phyloP scores from a whole-genome alignment of 2,888 invertebrate species.

The Ommatoiulus sabulosus region DNA sequence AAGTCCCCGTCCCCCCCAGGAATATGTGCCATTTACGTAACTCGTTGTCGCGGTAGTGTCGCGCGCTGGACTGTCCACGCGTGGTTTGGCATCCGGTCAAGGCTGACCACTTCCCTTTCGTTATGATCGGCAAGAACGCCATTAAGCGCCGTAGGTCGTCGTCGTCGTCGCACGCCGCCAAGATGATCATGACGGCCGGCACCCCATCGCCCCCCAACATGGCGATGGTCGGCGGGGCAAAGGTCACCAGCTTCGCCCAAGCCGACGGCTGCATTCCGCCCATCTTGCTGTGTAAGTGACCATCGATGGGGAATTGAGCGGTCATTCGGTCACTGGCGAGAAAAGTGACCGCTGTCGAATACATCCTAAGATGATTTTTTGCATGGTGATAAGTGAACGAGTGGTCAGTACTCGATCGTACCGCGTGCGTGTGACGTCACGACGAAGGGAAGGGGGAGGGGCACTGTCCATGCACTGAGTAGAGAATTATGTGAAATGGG shows the following conservation, averaged over 20 bases:
- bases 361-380: background rate
- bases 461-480: too few species aligned
- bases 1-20: background rate
- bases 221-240: slow-evolving; percentile 16
- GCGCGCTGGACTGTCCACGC: background rate
- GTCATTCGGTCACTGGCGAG: background rate
- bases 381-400: background rate
- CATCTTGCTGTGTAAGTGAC: slow-evolving; percentile 49
- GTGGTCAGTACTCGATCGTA: background rate
- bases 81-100: too few species aligned
- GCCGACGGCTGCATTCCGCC: slow-evolving; percentile 48
- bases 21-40: background rate
- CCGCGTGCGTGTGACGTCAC: background rate
- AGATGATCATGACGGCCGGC: slow-evolving; percentile 31
- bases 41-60: background rate
- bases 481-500: too few species aligned
- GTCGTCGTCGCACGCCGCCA: background rate
- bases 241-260: slow-evolving; percentile 18
- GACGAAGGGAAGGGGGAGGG: too few species aligned
- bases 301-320: too few species aligned
- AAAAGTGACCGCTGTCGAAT: background rate
- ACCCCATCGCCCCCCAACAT: background rate
- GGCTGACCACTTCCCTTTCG: background rate
- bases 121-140: slow-evolving; percentile 5
- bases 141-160: background rate